Conservation (phyloP, 23 tunicate species). For the Ciona savignyi region DNA sequence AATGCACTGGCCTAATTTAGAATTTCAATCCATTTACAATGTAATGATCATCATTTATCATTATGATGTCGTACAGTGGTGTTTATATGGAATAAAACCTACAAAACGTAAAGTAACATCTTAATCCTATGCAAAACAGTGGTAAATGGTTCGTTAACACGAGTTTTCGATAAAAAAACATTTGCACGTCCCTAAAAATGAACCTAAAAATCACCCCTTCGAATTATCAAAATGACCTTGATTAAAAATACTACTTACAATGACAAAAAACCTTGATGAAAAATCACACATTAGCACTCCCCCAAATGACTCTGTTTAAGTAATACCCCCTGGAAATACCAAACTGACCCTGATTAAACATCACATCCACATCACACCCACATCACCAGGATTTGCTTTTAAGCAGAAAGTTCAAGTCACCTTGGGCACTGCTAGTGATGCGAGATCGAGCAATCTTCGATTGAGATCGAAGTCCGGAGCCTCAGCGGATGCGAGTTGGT, state of each 20-base stretch:
- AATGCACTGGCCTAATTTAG: too few species aligned
- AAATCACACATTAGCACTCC: neutral
- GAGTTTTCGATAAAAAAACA: neutral
- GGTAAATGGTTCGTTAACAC: neutral
- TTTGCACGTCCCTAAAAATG: neutral
- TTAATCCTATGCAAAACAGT: neutral
- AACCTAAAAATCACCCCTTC: neutral
- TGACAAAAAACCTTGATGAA: neutral
- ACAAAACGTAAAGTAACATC: too few species aligned
- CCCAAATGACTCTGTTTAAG: neutral
- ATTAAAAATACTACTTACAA: neutral
- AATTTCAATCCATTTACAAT: too few species aligned
- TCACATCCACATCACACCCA: neutral
- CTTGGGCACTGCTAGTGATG: constrained; percentile 25
- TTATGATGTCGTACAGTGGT: too few species aligned
- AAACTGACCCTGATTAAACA: neutral
- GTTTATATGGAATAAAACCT: too few species aligned
- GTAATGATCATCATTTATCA: too few species aligned
- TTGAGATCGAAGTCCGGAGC: constrained; percentile 42
- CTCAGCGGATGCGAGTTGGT: neutral
- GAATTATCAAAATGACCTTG: neutral
- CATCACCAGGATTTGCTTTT: too few species aligned
- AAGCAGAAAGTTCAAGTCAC: too few species aligned
- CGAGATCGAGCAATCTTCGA: constrained; percentile 65
- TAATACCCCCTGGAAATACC: too few species aligned